Evolutionary conservation across 2,888 invertebrate genomes (phyloP), one percentile per base, ranked within the genome.

Genomic region (Meliscaeva auricollis): DNA sequence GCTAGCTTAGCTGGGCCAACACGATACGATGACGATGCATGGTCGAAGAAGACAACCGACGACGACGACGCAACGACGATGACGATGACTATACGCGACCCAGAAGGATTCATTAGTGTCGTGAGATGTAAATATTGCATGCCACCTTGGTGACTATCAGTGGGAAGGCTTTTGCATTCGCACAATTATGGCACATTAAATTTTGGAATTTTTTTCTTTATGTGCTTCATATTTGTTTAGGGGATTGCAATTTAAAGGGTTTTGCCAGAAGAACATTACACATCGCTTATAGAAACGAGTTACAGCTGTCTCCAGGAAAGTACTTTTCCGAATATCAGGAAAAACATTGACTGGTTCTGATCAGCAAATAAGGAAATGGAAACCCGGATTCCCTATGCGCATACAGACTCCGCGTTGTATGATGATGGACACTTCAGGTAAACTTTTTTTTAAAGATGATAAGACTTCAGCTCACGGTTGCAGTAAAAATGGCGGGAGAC

Each of bases 51-150:
- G 46, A 17, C 5, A 17, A 46, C 46, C n/a, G n/a, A 30, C 5
- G 30, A 26, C 17, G 56, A 66, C 60, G 48, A 50, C 30, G 32
- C 62, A 13, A 32, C n/a, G 46, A 46, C 17, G 46, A 46, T 5
- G 17, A 46, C 17, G 46, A 17, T 15, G 46, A 46, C 46, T 38
- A 11, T 35, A 35, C 35, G 35, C 54, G 46, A 48, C 64, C 54
- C 69, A 60, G 81, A 81, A 85, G 85, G 76, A 85, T 81, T 85
- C 85, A 85, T 85, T 85, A 85, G 77, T 85, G 85, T 85, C 80
- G 77, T 73, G 73, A 68, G 73, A 85, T 85, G 76, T 80, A 81
- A 85, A 85, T 85, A 85, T 81, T 85, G 85, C 81, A 85, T 85
- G 80, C 85, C 85, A 85, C 85, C 85, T 81, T 81, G 85, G 76